These are phyloP conservation scores for Drosophila putrida DNA, from an alignment of 2,888 invertebrate genomes.

Conservation along the genomic window DNA sequence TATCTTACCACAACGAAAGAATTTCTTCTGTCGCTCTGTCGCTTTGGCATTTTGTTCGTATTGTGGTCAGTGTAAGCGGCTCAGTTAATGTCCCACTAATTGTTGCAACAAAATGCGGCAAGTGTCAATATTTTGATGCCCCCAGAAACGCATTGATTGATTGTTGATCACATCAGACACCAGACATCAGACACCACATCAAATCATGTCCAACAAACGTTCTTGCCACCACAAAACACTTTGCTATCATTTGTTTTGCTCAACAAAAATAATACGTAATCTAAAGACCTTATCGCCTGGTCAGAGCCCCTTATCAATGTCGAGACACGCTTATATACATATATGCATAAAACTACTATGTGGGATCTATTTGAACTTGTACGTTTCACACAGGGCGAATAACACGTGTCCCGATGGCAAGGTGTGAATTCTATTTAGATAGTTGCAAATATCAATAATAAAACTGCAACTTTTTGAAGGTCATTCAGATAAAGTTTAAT, in stretches of 20 bases:
- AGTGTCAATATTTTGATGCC: constrained; percentile 80
- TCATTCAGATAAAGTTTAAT: constrained; percentile 3
- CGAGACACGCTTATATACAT: constrained; percentile 18
- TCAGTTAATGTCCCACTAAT: constrained; percentile 68
- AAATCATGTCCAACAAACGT: constrained; percentile 6
- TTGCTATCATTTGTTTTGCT: constrained; percentile 29
- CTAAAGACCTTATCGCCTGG: constrained; percentile 38
- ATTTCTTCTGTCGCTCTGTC: constrained; percentile 7
- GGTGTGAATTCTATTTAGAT: not conserved
- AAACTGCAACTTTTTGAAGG: constrained; percentile 8
- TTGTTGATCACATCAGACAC: constrained; percentile 25
- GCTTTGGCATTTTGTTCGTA: constrained; percentile 8
- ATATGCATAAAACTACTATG: constrained; percentile 4
- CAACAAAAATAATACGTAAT: constrained; percentile 22
- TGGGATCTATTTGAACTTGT: constrained; percentile 1
- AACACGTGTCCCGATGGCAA: constrained; percentile 15
- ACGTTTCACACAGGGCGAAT: not conserved
- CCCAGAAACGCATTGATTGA: constrained; percentile 56
- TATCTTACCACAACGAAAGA: constrained; percentile 67
- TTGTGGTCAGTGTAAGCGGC: constrained; percentile 60
- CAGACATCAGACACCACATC: constrained; percentile 1
- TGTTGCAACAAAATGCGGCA: constrained; percentile 70
- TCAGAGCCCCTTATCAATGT: constrained; percentile 37
- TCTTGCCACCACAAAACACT: not conserved
- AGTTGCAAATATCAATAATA: constrained; percentile 4